Conservation (phyloP, 2,888 invertebrate genomes). For the Melipona beecheii region DNA sequence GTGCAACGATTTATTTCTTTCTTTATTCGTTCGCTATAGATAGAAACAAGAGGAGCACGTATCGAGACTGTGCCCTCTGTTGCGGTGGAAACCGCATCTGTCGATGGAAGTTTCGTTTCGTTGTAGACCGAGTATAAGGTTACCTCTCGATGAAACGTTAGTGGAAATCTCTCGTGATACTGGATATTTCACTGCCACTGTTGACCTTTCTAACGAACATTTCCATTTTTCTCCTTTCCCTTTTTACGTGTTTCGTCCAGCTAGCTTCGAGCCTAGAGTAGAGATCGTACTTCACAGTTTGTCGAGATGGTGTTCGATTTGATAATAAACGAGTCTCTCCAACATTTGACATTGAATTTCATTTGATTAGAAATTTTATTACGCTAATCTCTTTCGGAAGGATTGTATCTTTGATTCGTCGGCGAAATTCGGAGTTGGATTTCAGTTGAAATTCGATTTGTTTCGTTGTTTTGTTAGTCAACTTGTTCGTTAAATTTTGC, state of each 20-base stretch:
- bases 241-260: conserved; percentile 1
- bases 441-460: too few species aligned
- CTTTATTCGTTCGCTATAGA: neutral
- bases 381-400: too few species aligned
- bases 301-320: neutral
- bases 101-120: conserved; percentile 38
- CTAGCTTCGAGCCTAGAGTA: neutral
- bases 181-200: conserved; percentile 24
- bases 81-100: conserved; percentile 35
- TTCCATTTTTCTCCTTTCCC: neutral
- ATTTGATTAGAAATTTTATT: too few species aligned
- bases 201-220: conserved; percentile 32
- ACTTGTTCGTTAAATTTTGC: too few species aligned
- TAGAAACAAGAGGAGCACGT: neutral
- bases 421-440: too few species aligned
- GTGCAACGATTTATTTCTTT: neutral
- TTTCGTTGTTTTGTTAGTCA: too few species aligned
- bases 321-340: neutral
- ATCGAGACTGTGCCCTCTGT: conserved; percentile 9
- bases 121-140: conserved; percentile 39
- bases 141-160: conserved; percentile 31
- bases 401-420: too few species aligned
- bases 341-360: too few species aligned
- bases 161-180: conserved; percentile 42
- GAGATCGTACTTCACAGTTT: neutral